phyloP scores from a whole-genome alignment of 2,888 invertebrate species.

The Epistrophella euchroma region DNA sequence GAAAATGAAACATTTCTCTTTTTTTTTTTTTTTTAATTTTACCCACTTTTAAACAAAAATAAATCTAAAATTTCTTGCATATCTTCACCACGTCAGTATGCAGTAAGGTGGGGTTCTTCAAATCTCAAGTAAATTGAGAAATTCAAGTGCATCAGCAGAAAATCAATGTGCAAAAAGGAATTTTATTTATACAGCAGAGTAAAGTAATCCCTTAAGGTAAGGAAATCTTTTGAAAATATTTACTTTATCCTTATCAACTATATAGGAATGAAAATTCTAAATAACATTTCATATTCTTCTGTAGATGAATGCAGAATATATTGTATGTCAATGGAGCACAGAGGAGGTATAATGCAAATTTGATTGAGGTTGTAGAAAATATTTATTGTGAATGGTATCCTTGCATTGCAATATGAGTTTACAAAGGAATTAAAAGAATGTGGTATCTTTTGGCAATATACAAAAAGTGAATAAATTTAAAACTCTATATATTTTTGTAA shows the following conservation, averaged over 20 bases:
- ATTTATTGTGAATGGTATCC: neutral
- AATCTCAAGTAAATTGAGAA: constrained; percentile 10
- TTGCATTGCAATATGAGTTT: neutral
- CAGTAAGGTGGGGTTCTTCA: neutral
- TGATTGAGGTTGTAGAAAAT: neutral
- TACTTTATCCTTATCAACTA: constrained; percentile 10
- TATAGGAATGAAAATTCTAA: neutral
- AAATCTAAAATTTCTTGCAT: constrained; percentile 1
- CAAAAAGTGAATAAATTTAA: neutral
- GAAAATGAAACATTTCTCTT: neutral
- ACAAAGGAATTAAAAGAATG: neutral
- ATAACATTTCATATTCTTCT: neutral
- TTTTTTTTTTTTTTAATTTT: neutral
- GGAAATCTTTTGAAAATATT: constrained; percentile 16
- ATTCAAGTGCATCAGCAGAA: constrained; percentile 12
- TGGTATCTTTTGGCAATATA: neutral
- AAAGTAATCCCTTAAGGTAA: neutral
- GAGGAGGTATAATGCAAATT: neutral
- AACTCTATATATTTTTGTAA: neutral
- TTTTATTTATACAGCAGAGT: neutral
- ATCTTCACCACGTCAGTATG: neutral
- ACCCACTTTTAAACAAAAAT: too few relatives aligned
- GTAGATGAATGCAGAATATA: neutral
- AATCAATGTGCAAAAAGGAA: neutral
- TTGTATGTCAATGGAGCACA: neutral